These are phyloP conservation scores for Sthenelais limicola DNA, from an alignment of 2,888 invertebrate genomes.

Conservation along the genomic window DNA sequence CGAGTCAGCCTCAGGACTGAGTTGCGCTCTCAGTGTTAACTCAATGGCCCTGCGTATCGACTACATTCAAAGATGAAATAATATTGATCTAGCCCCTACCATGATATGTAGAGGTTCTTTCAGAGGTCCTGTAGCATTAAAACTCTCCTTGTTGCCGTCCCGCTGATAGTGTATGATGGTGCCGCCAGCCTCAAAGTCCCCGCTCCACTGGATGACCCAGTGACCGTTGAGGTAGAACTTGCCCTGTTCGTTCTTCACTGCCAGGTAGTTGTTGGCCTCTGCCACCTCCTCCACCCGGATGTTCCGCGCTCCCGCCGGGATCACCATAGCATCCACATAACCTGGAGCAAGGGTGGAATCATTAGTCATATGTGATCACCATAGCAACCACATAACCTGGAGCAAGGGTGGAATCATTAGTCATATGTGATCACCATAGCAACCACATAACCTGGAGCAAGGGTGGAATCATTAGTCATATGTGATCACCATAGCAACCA, in stretches of 20 bases:
- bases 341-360: constrained; percentile 72
- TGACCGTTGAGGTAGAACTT: constrained; percentile 86
- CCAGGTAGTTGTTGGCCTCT: constrained; percentile 84
- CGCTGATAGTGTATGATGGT: constrained; percentile 85
- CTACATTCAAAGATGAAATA: too few species aligned
- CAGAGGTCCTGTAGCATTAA: constrained; percentile 86
- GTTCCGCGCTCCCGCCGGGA: constrained; percentile 86
- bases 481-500: constrained; percentile 80
- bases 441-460: constrained; percentile 77
- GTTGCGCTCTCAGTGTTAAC: too few species aligned
- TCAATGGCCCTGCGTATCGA: too few species aligned
- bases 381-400: constrained; percentile 79
- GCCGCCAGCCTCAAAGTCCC: constrained; percentile 87
- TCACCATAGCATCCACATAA: constrained; percentile 78
- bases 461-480: too few species aligned
- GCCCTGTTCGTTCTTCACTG: constrained; percentile 81
- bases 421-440: constrained; percentile 81
- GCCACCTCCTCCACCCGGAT: constrained; percentile 84
- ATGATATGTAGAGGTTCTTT: constrained; percentile 85
- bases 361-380: too few species aligned
- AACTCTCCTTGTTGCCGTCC: constrained; percentile 82
- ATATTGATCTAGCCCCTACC: too few species aligned
- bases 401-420: constrained; percentile 18
- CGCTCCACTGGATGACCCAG: constrained; percentile 79
- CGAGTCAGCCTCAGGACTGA: too few species aligned